Conservation (phyloP, 2,888 invertebrate species). For the Hyposoter dolosus region DNA sequence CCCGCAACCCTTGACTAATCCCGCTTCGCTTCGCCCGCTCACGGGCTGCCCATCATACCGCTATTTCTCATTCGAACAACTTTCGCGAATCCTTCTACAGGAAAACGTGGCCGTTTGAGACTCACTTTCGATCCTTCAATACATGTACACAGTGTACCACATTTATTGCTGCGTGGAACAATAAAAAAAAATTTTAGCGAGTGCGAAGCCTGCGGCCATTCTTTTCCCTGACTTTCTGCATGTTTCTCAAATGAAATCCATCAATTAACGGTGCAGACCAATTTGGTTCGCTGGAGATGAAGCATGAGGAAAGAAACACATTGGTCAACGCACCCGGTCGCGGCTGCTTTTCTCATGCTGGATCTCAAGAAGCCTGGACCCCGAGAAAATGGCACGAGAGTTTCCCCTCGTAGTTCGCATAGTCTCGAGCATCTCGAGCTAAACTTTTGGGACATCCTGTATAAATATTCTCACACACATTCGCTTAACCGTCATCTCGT, state of each 20-base stretch:
- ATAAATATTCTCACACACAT: conserved; percentile 16
- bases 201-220: neutral
- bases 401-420: neutral
- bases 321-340: neutral
- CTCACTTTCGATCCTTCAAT: conserved; percentile 3
- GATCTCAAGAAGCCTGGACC: neutral
- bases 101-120: neutral
- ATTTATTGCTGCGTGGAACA: neutral
- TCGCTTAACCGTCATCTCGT: conserved; percentile 29
- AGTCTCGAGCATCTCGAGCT: neutral
- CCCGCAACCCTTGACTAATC: conserved; percentile 82
- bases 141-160: neutral
- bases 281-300: neutral
- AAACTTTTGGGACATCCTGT: conserved; percentile 10
- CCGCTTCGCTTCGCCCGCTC: conserved; percentile 82
- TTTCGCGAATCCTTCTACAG: conserved; percentile 42
- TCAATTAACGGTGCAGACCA: neutral
- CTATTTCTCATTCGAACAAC: conserved; percentile 69
- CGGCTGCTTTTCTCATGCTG: neutral
- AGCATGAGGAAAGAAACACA: neutral
- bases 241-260: neutral
- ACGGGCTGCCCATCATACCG: conserved; percentile 72
- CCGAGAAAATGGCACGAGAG: neutral
- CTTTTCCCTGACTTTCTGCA: neutral
- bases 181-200: neutral